Evolutionary conservation across 1,140 invertebrate species (phyloP).

Genomic region (Phymastichus coffea): DNA sequence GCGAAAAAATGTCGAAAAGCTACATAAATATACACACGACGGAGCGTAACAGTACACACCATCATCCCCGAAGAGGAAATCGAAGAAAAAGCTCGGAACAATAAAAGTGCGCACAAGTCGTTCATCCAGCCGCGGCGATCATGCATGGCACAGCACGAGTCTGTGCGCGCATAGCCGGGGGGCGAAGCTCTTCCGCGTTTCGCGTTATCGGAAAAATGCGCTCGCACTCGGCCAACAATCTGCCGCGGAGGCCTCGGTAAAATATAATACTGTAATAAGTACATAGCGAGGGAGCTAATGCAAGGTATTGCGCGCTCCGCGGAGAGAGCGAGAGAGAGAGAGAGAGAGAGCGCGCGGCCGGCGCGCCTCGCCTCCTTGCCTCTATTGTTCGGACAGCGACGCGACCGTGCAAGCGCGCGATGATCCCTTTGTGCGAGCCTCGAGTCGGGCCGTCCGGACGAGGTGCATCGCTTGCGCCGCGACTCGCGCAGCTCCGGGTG

Average conservation of each 20-base stretch:
- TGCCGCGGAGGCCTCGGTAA: not conserved
- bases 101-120: conserved; percentile 32
- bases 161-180: conserved; percentile 22
- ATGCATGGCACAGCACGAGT: conserved; percentile 15
- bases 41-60: conserved; percentile 7
- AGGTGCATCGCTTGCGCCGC: not conserved
- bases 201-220: conserved; percentile 33
- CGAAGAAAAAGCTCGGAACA: conserved; percentile 30
- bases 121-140: too few species aligned
- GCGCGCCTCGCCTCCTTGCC: too few species aligned
- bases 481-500: too few species aligned
- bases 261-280: conserved; percentile 25
- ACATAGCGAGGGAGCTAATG: conserved; percentile 13
- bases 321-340: too few species aligned
- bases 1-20: too few species aligned
- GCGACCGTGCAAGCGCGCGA: not conserved
- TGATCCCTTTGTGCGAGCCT: not conserved
- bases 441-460: not conserved
- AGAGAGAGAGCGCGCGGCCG: not conserved
- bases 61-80: conserved; percentile 31
- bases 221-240: not conserved
- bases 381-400: too few species aligned
- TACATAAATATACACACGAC: not conserved
- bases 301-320: not conserved
- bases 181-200: conserved; percentile 40